Conservation (phyloP, 2,113 vertebrate species). For the Calidris pugnax region DNA sequence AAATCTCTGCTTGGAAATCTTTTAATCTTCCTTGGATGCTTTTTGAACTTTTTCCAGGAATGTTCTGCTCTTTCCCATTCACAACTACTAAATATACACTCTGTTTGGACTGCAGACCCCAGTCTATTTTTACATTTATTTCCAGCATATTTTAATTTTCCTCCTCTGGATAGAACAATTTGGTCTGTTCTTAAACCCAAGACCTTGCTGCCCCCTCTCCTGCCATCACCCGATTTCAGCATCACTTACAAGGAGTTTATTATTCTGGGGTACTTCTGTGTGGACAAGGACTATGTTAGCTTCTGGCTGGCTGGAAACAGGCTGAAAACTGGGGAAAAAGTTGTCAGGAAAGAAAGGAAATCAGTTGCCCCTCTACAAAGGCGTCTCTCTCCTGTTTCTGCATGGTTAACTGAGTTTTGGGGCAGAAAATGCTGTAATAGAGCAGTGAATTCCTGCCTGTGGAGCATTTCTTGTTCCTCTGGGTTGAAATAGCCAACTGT, state of each 20-base stretch:
- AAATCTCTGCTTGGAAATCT: conserved; percentile 24
- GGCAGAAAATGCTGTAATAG: not conserved
- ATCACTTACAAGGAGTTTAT: not conserved
- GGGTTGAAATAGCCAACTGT: not conserved
- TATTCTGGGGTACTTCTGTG: not conserved
- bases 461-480: not conserved
- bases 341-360: not conserved
- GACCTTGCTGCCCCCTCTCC: not conserved
- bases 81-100: conserved; percentile 55
- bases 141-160: conserved; percentile 6
- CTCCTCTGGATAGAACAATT: not conserved
- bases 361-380: not conserved
- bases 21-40: conserved; percentile 7
- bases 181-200: conserved; percentile 26
- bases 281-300: not conserved
- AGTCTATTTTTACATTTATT: conserved; percentile 56
- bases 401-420: not conserved
- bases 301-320: not conserved
- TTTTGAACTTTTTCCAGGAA: conserved; percentile 51
- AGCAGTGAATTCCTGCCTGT: not conserved
- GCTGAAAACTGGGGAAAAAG: not conserved
- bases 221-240: not conserved
- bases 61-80: conserved; percentile 54
- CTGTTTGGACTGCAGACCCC: conserved; percentile 16
- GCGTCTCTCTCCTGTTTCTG: not conserved